Conservation (phyloP, 2,888 invertebrate genomes). For the Drosophila subsilvestris region DNA sequence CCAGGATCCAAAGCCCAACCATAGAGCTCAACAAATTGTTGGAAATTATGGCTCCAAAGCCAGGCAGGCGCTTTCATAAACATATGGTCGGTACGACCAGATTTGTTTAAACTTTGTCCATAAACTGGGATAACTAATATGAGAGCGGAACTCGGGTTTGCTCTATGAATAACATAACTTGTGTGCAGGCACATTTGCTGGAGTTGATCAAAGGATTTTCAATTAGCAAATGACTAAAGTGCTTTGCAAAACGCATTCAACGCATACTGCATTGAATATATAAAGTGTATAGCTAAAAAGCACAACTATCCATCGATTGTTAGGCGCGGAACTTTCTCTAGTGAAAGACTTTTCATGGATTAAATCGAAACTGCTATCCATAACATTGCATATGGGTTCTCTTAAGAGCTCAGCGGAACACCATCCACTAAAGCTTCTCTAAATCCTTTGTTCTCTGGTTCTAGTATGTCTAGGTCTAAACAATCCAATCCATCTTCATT, state of each 20-base stretch:
- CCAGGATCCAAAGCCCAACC: constrained; percentile 16
- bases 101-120: constrained; percentile 44
- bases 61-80: constrained; percentile 61
- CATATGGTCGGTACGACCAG: constrained; percentile 57
- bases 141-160: constrained; percentile 3
- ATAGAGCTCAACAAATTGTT: constrained; percentile 63
- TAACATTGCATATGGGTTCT: not conserved
- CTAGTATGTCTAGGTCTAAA: not conserved
- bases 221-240: not conserved
- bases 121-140: constrained; percentile 27
- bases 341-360: not conserved
- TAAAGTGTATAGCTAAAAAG: too few species aligned
- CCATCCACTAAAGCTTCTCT: constrained; percentile 16
- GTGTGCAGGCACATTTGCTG: not conserved
- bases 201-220: not conserved
- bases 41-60: constrained; percentile 64
- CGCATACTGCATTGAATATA: too few species aligned
- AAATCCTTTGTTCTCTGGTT: constrained; percentile 19
- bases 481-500: constrained; percentile 27
- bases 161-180: not conserved
- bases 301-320: too few species aligned
- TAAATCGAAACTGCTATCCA: too few species aligned
- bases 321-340: not conserved
- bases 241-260: too few species aligned
- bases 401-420: constrained; percentile 17